Evolutionary conservation across 1,140 invertebrate species (phyloP).

Genomic region (Drosophila bipectinata): DNA sequence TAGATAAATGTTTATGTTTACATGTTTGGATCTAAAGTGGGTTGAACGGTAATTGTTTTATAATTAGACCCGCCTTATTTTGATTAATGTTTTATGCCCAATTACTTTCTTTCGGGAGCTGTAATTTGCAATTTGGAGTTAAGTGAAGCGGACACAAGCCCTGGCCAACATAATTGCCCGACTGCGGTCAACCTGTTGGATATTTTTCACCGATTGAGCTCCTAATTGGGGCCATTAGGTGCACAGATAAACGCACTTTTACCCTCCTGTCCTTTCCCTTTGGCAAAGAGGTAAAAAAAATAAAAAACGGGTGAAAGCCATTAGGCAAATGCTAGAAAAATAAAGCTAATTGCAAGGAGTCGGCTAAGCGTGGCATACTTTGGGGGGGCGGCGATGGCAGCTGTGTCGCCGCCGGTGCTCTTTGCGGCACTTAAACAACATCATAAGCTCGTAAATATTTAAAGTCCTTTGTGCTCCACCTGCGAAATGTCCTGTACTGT

Average conservation of each 20-base stretch:
- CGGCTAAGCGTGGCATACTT: constrained; percentile 50
- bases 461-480: constrained; percentile 26
- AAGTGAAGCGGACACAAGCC: constrained; percentile 13
- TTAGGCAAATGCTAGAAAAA: constrained; percentile 37
- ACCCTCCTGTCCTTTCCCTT: not conserved
- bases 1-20: not conserved
- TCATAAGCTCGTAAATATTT: constrained; percentile 68
- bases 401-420: constrained; percentile 20
- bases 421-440: constrained; percentile 37
- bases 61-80: not conserved
- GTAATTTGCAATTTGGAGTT: constrained; percentile 5
- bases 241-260: constrained; percentile 23
- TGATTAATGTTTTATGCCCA: not conserved
- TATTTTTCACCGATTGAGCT: constrained; percentile 17
- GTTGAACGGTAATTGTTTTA: not conserved
- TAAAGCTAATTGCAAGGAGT: constrained; percentile 51
- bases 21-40: not conserved
- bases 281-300: not conserved
- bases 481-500: constrained; percentile 13
- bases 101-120: not conserved
- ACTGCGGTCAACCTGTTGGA: constrained; percentile 23
- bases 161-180: constrained; percentile 39
- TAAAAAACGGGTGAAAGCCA: constrained; percentile 15
- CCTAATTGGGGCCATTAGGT: constrained; percentile 61
- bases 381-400: constrained; percentile 21